Evolutionary conservation across 2,797 vertebrate species (phyloP).

Genomic region (Australoheros facetus): DNA sequence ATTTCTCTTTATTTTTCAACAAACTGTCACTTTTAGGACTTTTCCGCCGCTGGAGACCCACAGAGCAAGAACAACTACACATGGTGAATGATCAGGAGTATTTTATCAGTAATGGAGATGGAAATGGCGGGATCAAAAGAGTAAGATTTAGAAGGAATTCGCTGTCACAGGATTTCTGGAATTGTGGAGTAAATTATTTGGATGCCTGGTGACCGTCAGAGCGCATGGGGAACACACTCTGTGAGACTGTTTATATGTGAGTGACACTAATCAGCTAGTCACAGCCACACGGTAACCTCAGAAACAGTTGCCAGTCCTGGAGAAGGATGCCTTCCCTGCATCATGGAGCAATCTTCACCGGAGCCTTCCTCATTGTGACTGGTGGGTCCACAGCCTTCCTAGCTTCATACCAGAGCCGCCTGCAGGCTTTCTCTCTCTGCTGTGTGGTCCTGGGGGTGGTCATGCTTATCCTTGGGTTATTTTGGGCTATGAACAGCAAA

Average conservation of each 20-base stretch:
- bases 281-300: conserved; percentile 39
- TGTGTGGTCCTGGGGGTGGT: conserved; percentile 84
- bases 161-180: conserved; percentile 26
- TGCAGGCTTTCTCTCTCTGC: conserved; percentile 85
- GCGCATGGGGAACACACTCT: conserved; percentile 43
- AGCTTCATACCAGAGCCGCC: conserved; percentile 75
- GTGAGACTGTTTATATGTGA: conserved; percentile 48
- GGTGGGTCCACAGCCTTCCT: conserved; percentile 85
- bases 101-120: conserved; percentile 27
- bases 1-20: conserved; percentile 24
- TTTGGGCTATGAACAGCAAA: conserved; percentile 85
- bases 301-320: conserved; percentile 9
- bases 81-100: conserved; percentile 20
- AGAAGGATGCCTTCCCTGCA: conserved; percentile 84
- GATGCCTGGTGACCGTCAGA: conserved; percentile 45
- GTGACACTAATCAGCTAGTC: conserved; percentile 49
- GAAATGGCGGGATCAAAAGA: conserved; percentile 26
- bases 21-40: conserved; percentile 30
- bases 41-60: conserved; percentile 18
- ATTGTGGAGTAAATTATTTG: conserved; percentile 41
- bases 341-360: conserved; percentile 83
- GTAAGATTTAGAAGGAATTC: conserved; percentile 28
- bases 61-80: conserved; percentile 24
- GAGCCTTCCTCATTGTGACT: conserved; percentile 84
- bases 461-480: conserved; percentile 84